These are phyloP conservation scores for Neosilurus hyrtlii DNA, from an alignment of 2,797 vertebrate species.

Conservation along the genomic window DNA sequence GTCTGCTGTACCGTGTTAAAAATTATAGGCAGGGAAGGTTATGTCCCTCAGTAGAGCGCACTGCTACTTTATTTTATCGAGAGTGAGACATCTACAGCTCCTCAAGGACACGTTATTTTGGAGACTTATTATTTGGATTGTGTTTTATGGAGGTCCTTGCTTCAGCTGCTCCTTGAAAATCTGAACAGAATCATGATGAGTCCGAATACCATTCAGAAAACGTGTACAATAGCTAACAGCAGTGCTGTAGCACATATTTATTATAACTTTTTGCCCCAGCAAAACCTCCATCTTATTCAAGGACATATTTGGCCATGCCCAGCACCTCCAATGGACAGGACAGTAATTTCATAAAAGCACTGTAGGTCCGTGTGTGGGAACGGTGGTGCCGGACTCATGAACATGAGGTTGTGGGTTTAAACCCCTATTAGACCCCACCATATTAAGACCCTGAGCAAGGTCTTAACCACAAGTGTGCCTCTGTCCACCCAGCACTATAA, in stretches of 20 bases:
- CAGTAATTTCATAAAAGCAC: no score
- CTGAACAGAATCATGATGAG: background rate
- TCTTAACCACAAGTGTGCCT: no score
- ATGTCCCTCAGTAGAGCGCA: background rate
- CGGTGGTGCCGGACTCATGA: no score
- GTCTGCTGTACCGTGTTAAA: conserved; percentile 14
- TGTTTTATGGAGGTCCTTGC: background rate
- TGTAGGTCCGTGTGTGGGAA: no score
- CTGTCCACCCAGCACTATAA: no score
- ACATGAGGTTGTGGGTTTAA: no score
- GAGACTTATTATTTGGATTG: background rate
- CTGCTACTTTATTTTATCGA: background rate
- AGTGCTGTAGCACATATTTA: background rate
- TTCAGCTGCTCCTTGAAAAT: background rate
- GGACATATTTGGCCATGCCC: background rate
- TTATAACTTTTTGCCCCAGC: background rate
- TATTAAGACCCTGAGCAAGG: no score
- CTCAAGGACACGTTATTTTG: background rate
- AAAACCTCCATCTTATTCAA: background rate
- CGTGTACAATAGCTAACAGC: background rate
- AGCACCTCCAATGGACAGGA: no score
- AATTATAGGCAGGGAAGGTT: background rate
- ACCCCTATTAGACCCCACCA: no score
- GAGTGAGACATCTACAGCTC: background rate
- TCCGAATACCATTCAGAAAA: background rate